These are phyloP conservation scores for Cecropterus lyciades DNA, from an alignment of 1,140 invertebrate genomes.

Conservation along the genomic window DNA sequence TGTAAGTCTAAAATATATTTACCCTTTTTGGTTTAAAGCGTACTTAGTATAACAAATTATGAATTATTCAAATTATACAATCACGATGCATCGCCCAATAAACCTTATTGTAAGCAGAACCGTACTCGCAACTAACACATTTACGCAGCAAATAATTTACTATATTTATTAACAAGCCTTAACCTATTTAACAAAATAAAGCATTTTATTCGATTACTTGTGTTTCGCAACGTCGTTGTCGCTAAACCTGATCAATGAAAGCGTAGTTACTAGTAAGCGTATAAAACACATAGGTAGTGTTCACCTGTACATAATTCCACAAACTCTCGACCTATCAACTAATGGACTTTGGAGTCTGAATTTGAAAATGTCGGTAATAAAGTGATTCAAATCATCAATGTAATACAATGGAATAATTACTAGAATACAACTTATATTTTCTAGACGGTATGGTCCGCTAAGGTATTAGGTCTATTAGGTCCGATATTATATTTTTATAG, in stretches of 20 bases:
- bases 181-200: slow-evolving; percentile 28
- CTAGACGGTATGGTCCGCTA: no score
- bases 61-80: slow-evolving; percentile 20
- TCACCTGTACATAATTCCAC: no score
- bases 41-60: slow-evolving; percentile 21
- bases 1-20: slow-evolving; percentile 29
- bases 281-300: no score
- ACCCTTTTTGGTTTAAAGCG: slow-evolving; percentile 26
- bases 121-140: slow-evolving; percentile 9
- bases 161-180: slow-evolving; percentile 12
- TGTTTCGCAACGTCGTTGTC: not conserved
- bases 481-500: no score
- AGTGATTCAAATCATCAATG: no score
- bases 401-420: no score
- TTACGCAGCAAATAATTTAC: slow-evolving; percentile 28
- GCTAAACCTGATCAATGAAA: no score
- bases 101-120: not conserved
- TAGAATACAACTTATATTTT: no score
- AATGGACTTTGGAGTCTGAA: no score
- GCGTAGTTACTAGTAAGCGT: slow-evolving; percentile 3
- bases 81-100: slow-evolving; percentile 8
- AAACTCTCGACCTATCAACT: no score
- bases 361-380: no score
- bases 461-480: no score
- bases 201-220: slow-evolving; percentile 19